These are phyloP conservation scores for Brachionus asplanchnoidis DNA, from an alignment of 1,140 invertebrate genomes.

Conservation along the genomic window DNA sequence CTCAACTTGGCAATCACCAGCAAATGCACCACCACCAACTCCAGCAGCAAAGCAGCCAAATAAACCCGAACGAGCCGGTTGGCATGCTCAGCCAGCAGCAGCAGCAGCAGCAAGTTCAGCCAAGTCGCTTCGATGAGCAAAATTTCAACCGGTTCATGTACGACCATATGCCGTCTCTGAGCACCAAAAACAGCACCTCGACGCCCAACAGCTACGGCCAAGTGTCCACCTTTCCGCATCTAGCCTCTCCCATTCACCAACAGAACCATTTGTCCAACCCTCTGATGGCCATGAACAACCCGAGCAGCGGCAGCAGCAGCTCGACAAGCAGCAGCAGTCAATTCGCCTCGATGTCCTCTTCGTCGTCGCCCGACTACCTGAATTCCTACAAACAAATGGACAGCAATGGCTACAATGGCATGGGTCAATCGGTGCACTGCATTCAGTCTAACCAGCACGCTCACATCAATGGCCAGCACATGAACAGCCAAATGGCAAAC, in stretches of 20 bases:
- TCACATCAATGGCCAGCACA: neutral
- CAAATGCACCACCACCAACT: neutral
- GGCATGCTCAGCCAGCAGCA: neutral
- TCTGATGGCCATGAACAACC: conserved; percentile 2
- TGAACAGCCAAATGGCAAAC: neutral
- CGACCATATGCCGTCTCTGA: conserved; percentile 1
- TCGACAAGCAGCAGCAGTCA: conserved; percentile 17
- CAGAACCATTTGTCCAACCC: neutral
- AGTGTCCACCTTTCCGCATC: neutral
- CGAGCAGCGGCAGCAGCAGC: neutral
- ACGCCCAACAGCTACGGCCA: neutral
- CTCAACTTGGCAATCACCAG: neutral
- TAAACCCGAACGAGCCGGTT: neutral
- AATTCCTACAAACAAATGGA: conserved; percentile 33
- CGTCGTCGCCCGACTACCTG: conserved; percentile 36
- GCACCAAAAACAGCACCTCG: neutral
- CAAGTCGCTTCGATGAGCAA: neutral
- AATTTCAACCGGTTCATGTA: conserved; percentile 26
- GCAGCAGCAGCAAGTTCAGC: neutral
- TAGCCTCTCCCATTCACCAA: conserved; percentile 15
- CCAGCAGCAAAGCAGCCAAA: neutral
- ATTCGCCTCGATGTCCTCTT: conserved; percentile 35
- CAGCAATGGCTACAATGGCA: neutral
- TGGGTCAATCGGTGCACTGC: neutral
- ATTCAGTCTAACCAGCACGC: neutral